Conservation (phyloP, 2,888 invertebrate species). For the Ischnura elegans region DNA sequence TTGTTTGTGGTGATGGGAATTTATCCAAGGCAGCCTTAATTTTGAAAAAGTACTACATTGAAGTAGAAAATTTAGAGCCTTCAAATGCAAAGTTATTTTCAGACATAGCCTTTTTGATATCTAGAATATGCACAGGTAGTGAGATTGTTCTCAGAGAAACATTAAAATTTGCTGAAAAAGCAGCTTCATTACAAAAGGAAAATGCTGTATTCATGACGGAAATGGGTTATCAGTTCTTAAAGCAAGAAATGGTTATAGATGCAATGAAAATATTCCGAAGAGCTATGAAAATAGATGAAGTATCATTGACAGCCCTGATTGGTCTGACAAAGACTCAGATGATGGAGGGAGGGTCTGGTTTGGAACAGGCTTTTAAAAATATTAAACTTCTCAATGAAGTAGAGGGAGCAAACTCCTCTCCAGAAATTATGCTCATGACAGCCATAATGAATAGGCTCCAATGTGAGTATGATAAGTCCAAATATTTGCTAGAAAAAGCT, state of each 20-base stretch:
- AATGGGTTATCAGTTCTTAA: conserved; percentile 88
- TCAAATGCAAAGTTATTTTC: conserved; percentile 87
- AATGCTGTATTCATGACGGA: conserved; percentile 88
- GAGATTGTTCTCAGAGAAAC: conserved; percentile 86
- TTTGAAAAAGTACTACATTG: conserved; percentile 84
- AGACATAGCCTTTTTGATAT: conserved; percentile 83
- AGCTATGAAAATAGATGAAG: conserved; percentile 91
- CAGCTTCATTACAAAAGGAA: conserved; percentile 85
- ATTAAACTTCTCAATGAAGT: conserved; percentile 89
- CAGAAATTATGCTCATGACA: conserved; percentile 85
- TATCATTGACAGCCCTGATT: conserved; percentile 88
- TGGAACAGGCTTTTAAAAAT: conserved; percentile 41
- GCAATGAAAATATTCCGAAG: conserved; percentile 89
- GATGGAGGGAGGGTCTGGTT: conserved; percentile 78
- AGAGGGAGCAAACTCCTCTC: conserved; percentile 84
- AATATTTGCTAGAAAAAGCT: conserved; percentile 79
- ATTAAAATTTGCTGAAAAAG: conserved; percentile 88
- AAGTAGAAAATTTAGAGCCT: conserved; percentile 87
- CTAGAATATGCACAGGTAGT: conserved; percentile 84
- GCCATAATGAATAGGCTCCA: conserved; percentile 80
- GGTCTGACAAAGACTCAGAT: conserved; percentile 92
- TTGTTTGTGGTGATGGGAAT: conserved; percentile 88
- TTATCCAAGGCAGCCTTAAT: conserved; percentile 85
- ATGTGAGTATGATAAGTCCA: conserved; percentile 70
- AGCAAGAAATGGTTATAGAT: conserved; percentile 88